phyloP scores from a whole-genome alignment of 2,113 vertebrate genomes.

The Plestiodon gilberti region DNA sequence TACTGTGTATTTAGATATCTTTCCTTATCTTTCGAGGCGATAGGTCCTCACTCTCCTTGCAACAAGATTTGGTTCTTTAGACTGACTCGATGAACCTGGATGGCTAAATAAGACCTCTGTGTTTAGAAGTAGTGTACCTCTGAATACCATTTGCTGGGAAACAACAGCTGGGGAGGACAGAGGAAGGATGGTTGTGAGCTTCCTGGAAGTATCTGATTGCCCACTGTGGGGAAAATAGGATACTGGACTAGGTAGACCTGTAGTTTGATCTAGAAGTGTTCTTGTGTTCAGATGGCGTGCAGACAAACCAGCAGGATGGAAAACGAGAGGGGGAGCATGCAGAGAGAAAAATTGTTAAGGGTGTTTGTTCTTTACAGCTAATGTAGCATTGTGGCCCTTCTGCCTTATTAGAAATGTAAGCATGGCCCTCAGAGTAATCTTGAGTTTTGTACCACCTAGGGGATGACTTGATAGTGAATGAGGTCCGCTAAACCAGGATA shows the following conservation, averaged over 20 bases:
- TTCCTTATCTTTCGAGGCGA: not conserved
- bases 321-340: not conserved
- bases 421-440: not conserved
- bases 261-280: not conserved
- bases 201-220: no score
- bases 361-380: no score
- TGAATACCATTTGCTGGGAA: not conserved
- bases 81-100: not conserved
- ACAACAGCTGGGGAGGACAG: no score
- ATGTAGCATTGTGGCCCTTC: not conserved
- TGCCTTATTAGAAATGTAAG: not conserved
- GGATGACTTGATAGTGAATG: not conserved
- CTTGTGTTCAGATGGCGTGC: no score
- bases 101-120: not conserved
- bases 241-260: not conserved
- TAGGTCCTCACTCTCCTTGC: not conserved
- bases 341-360: not conserved
- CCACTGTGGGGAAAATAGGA: no score
- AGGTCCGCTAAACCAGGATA: not conserved
- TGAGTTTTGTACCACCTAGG: not conserved
- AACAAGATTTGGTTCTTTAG: not conserved
- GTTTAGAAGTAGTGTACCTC: not conserved
- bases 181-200: no score
- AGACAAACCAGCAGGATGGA: not conserved
- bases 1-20: not conserved